Evolutionary conservation across 2,888 invertebrate genomes (phyloP).

Genomic region (Macrophya annulata): DNA sequence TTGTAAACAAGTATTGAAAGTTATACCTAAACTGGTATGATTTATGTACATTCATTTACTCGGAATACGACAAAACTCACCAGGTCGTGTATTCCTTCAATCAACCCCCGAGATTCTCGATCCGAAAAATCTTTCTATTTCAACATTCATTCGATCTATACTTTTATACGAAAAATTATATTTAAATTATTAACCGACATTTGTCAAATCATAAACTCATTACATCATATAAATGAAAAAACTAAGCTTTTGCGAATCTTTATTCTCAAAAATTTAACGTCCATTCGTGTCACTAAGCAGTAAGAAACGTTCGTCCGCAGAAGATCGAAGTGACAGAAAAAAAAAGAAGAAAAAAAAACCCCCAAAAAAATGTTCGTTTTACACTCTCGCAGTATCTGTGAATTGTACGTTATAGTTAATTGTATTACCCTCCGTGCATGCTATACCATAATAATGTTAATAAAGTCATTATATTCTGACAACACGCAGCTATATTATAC

Average conservation of each 20-base stretch:
- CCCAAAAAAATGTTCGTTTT: constrained; percentile 1
- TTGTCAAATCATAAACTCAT: not conserved
- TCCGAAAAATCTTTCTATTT: not conserved
- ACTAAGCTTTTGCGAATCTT: not conserved
- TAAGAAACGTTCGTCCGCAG: not conserved
- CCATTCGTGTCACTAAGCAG: not conserved
- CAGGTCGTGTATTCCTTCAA: not conserved
- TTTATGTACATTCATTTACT: constrained; percentile 44
- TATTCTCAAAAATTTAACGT: not conserved
- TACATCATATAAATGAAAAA: not conserved
- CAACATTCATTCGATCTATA: not conserved
- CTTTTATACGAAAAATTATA: not conserved
- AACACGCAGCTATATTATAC: not conserved
- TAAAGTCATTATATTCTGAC: constrained; percentile 34
- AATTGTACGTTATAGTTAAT: constrained; percentile 18
- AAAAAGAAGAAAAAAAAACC: not conserved
- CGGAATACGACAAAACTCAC: not conserved
- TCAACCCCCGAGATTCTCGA: not conserved
- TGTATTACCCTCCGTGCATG: constrained; percentile 19
- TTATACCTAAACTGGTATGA: constrained; percentile 47
- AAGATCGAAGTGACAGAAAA: not conserved
- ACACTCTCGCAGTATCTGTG: not conserved
- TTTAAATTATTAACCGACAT: not conserved
- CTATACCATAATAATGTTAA: constrained; percentile 17
- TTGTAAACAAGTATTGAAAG: constrained; percentile 38